A percentile compares a stretch with the other conserved stretches of the same genome.
phyloP scores from a whole-genome alignment of 2,113 vertebrate genomes.

The Tinamus guttatus region DNA sequence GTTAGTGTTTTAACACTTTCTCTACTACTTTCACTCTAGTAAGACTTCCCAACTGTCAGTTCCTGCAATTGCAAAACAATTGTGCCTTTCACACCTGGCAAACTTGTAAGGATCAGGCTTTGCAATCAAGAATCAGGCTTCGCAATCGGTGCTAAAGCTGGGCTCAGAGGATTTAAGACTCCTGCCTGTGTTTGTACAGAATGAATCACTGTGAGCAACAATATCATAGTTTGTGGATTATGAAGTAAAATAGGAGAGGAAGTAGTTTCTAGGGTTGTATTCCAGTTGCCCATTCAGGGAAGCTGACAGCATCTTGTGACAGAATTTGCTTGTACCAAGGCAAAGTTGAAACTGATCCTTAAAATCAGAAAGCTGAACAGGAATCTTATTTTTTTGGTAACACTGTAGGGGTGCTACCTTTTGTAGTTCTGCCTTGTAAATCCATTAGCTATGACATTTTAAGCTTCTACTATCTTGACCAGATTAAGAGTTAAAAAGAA shows the following conservation, averaged over 20 bases:
- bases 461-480: not conserved
- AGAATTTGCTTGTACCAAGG: not conserved
- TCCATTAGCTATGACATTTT: not conserved
- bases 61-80: not conserved
- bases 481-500: not conserved
- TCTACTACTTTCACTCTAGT: not conserved
- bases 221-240: not conserved
- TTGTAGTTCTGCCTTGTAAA: not conserved
- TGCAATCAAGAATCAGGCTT: not conserved
- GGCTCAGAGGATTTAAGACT: not conserved
- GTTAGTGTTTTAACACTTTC: not conserved
- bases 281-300: not conserved
- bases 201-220: not conserved
- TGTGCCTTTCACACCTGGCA: not conserved
- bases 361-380: not conserved
- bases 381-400: not conserved
- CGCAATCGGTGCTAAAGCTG: not conserved
- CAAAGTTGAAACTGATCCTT: not conserved
- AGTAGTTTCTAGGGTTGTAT: rapidly evolving
- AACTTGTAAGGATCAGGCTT: not conserved
- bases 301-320: rapidly evolving
- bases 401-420: rapidly evolving
- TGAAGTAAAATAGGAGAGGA: not conserved
- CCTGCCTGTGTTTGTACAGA: not conserved
- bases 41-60: not conserved